These are phyloP conservation scores for Cyphomyrus discorhynchus DNA, from an alignment of 2,113 vertebrate genomes.

Conservation along the genomic window DNA sequence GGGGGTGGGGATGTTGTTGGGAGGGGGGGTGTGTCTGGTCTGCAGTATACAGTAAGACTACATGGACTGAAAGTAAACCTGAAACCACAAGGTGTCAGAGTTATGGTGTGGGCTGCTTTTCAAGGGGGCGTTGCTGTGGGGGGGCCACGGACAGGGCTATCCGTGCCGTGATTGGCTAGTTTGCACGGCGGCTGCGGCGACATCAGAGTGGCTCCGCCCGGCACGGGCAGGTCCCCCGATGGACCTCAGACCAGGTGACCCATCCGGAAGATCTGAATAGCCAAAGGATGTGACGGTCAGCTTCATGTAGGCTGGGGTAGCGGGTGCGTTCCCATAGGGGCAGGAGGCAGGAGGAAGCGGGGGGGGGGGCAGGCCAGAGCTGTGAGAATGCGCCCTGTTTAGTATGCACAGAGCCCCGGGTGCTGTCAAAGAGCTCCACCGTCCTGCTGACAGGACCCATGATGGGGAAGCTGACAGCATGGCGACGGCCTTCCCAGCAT, in stretches of 20 bases:
- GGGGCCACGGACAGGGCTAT: background rate
- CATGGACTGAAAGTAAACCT: background rate
- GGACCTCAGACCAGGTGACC: background rate
- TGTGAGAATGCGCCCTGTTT: conserved; percentile 7
- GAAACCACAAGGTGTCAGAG: background rate
- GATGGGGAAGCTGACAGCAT: background rate
- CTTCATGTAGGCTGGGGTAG: background rate
- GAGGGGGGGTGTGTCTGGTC: background rate
- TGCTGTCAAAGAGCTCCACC: conserved; percentile 11
- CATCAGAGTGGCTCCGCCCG: background rate
- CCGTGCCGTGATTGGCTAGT: background rate
- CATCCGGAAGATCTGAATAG: background rate
- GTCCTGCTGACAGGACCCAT: conserved; percentile 13
- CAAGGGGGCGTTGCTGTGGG: background rate
- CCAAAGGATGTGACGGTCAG: background rate
- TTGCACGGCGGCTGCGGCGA: background rate
- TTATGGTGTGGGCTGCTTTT: background rate
- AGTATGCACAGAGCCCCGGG: conserved; percentile 6
- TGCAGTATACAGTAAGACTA: background rate
- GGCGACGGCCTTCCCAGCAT: background rate
- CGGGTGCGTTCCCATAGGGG: background rate
- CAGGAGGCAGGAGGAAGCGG: background rate
- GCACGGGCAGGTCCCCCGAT: background rate
- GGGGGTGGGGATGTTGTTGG: background rate
- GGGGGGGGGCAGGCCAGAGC: background rate